Conservation (phyloP, 2,113 vertebrate species). For the Alethe castanea region DNA sequence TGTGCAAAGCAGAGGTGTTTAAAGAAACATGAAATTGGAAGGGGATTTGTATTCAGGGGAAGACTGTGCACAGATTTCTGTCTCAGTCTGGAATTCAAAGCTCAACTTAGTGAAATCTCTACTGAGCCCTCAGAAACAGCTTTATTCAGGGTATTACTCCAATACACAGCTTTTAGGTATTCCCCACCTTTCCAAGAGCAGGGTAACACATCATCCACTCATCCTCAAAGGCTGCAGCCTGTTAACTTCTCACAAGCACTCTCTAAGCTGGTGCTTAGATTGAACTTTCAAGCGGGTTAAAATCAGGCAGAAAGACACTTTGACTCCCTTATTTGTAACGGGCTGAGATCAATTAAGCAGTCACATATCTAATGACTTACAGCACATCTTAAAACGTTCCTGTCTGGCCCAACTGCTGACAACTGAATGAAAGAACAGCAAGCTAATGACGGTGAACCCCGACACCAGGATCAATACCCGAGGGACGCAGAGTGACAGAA, state of each 20-base stretch:
- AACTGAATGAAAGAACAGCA: neutral
- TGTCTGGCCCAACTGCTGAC: neutral
- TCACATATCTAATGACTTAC: neutral
- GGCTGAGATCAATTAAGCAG: neutral
- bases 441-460: neutral
- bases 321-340: neutral
- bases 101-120: neutral
- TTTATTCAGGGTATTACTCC: neutral
- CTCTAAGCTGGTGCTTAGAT: neutral
- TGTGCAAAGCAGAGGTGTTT: neutral
- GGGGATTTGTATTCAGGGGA: neutral
- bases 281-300: slow-evolving; percentile 4
- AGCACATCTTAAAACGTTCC: neutral
- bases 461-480: neutral
- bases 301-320: neutral
- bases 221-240: neutral
- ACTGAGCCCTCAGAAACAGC: neutral
- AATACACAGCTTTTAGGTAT: neutral
- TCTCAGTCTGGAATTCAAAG: neutral
- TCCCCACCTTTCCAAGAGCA: neutral
- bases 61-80: neutral
- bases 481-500: neutral
- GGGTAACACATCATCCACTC: neutral
- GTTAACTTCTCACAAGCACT: neutral
- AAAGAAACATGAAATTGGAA: neutral